These are phyloP conservation scores for Onchidella celtica DNA, from an alignment of 2,888 invertebrate genomes.

Conservation along the genomic window DNA sequence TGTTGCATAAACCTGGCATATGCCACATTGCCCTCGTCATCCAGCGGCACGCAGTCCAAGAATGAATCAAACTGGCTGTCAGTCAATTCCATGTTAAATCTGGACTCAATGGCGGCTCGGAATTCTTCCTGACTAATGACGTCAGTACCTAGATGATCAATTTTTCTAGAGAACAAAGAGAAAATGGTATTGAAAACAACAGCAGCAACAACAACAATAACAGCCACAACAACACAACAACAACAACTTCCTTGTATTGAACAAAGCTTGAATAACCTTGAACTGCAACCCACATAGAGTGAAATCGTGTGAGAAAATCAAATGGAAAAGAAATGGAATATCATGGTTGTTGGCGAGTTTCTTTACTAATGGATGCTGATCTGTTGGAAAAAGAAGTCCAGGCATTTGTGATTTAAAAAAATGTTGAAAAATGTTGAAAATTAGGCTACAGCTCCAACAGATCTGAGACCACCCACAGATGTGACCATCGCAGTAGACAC, in stretches of 20 bases:
- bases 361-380: too few species aligned
- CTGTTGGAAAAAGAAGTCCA: too few species aligned
- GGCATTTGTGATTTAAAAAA: too few species aligned
- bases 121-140: conserved; percentile 78
- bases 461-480: too few species aligned
- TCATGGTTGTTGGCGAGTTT: too few species aligned
- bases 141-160: conserved; percentile 76
- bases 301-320: too few species aligned
- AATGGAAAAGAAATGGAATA: too few species aligned
- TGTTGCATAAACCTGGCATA: conserved; percentile 79
- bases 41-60: conserved; percentile 76
- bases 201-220: background rate
- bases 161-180: conserved; percentile 65
- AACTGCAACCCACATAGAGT: too few species aligned
- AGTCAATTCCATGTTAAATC: conserved; percentile 75
- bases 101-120: conserved; percentile 78
- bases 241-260: background rate
- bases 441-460: too few species aligned
- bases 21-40: conserved; percentile 76
- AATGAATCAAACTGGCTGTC: conserved; percentile 76
- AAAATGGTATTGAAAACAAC: background rate
- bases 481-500: too few species aligned
- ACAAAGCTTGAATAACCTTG: too few species aligned
- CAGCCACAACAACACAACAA: background rate
- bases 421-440: too few species aligned